Conservation (phyloP, 1,140 invertebrate species). For the Scaptomyza montana region DNA sequence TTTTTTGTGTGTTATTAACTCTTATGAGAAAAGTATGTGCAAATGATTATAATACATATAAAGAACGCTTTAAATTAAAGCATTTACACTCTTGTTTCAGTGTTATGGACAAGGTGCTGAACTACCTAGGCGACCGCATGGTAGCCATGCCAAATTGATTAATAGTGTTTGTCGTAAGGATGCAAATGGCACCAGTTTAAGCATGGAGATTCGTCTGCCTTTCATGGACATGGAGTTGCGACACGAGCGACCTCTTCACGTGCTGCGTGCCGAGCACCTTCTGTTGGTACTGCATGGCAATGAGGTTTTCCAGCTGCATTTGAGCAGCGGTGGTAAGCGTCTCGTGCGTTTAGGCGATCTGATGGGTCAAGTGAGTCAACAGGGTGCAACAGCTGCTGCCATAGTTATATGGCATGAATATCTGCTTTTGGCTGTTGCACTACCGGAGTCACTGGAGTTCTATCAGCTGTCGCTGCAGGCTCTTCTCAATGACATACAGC, state of each 20-base stretch:
- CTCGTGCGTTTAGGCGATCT: conserved; percentile 59
- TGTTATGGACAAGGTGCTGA: conserved; percentile 1
- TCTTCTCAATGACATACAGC: conserved; percentile 19
- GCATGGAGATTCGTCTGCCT: conserved; percentile 65
- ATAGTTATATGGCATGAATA: conserved; percentile 66
- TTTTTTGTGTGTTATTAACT: conserved; percentile 21
- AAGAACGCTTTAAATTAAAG: background rate
- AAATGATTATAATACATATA: background rate
- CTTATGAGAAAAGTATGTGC: conserved; percentile 15
- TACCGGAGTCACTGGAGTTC: conserved; percentile 61
- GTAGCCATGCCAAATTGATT: conserved; percentile 18
- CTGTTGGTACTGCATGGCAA: conserved; percentile 67
- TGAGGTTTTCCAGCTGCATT: conserved; percentile 61
- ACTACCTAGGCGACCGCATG: background rate
- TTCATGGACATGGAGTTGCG: conserved; percentile 72
- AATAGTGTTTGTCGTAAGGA: conserved; percentile 50
- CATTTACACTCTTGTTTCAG: background rate
- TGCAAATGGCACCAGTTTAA: conserved; percentile 42
- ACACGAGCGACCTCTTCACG: conserved; percentile 47
- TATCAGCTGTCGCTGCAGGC: conserved; percentile 64
- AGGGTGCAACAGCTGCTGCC: conserved; percentile 38
- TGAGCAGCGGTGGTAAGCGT: conserved; percentile 53
- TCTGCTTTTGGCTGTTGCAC: conserved; percentile 58
- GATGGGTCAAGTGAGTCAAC: conserved; percentile 36
- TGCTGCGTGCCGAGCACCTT: conserved; percentile 55